Percentiles rank a stretch among this genome's conserved stretches.
Conservation (phyloP, 2,888 invertebrate species). For the Poecilobothrus nobilitatus region DNA sequence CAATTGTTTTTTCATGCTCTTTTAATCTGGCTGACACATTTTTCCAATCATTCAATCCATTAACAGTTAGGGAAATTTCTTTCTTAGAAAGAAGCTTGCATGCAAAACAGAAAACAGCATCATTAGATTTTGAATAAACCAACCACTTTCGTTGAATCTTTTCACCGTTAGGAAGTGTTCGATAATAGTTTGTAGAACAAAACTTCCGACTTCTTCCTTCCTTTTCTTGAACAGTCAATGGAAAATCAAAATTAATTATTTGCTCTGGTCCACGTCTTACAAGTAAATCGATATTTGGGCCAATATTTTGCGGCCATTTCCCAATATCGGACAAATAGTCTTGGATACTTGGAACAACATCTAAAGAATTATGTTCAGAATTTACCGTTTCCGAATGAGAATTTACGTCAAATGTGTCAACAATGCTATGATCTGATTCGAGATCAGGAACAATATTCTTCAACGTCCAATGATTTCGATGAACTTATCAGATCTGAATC, state of each 20-base stretch:
- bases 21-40: conserved; percentile 10
- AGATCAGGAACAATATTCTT: neutral
- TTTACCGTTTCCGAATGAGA: neutral
- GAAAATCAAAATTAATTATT: neutral
- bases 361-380: conserved; percentile 2
- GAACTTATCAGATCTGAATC: too few species aligned
- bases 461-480: neutral
- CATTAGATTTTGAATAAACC: neutral
- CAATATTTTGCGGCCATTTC: conserved; percentile 2
- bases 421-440: conserved; percentile 1
- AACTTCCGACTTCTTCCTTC: conserved; percentile 10
- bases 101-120: neutral
- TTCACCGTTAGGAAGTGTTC: conserved; percentile 11
- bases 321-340: neutral
- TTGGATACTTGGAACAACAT: neutral
- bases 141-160: neutral
- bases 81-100: neutral
- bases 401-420: neutral
- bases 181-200: conserved; percentile 9
- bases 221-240: neutral
- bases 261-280: neutral
- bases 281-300: neutral
- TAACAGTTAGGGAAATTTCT: conserved; percentile 2
- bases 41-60: conserved; percentile 6
- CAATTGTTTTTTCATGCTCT: conserved; percentile 12